These are phyloP conservation scores for Drosophila paulistorum DNA, from an alignment of 1,140 invertebrate genomes.

Conservation along the genomic window DNA sequence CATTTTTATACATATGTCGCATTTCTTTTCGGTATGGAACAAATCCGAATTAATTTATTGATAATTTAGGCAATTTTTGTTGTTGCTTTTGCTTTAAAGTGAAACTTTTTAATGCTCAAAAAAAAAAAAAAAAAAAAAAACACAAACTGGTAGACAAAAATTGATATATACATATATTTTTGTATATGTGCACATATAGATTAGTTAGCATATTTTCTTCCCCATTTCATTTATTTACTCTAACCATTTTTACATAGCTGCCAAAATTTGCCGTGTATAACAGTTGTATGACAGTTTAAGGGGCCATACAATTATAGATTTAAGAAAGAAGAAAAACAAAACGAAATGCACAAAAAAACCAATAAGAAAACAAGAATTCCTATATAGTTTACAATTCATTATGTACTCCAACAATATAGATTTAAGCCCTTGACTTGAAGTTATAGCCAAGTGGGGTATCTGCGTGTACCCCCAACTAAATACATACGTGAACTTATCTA, in stretches of 20 bases:
- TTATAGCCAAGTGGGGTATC: constrained; percentile 2
- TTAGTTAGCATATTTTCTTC: background rate
- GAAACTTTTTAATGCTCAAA: constrained; percentile 79
- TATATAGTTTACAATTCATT: background rate
- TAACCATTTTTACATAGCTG: constrained; percentile 28
- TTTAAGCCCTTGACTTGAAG: constrained; percentile 7
- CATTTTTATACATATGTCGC: constrained; percentile 29
- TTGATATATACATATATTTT: constrained; percentile 29
- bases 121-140: constrained; percentile 43
- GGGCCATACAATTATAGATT: background rate
- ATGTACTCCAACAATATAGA: background rate
- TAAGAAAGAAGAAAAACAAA: background rate
- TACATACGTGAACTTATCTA: background rate
- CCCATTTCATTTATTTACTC: background rate
- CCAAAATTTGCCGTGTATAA: constrained; percentile 44
- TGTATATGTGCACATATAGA: background rate
- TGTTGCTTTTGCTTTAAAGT: constrained; percentile 63
- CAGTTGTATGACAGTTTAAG: constrained; percentile 28
- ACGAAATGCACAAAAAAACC: background rate
- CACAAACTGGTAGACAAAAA: constrained; percentile 32
- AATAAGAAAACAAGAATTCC: constrained; percentile 3
- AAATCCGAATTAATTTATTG: constrained; percentile 17
- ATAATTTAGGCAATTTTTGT: constrained; percentile 44
- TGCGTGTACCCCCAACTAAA: background rate
- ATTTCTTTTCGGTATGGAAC: constrained; percentile 6